Evolutionary conservation across 2,888 invertebrate genomes (phyloP), one percentile per base, ranked within the genome.

Genomic region (Cephalotes varians): DNA sequence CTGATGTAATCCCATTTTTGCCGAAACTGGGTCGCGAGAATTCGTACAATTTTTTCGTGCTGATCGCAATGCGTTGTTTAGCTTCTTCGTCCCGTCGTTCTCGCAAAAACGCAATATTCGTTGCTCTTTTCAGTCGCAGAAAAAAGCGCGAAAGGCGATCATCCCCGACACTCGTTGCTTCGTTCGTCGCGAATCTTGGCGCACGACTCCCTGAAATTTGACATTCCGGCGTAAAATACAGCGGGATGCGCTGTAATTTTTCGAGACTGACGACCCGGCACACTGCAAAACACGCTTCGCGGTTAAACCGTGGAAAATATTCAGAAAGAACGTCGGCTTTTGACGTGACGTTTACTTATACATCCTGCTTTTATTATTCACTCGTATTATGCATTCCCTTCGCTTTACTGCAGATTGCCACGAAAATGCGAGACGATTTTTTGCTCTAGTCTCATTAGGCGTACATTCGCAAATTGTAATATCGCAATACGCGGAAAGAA

Each of bases 311-410:
- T 44, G 67, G 44, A 69, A 79, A 79, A 56, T 69, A 79, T 69
- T 67, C 56, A 44, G 18, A 47, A 54, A 69, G 77, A 58, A 79
- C 21, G 56, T 18, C 18, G 44, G 54, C 67, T 65, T 54, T 77
- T 54, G 51, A 64, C 31, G 9, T 25, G 69, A 69, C 77, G 77
- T 79, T 54, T 56, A 79, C 34, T 47, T 47, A 18, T 58, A 31
- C 56, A 18, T 25, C 34, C 18, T 7, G 56, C 69, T 69, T 79
- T 79, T 58, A 56, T 69, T 79, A 79, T 79, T 67, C 77, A 34
- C 56, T 69, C 31, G n/a, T 67, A 69, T 79, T 58, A 69, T 79
- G 44, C 77, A 69, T 69, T 79, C 69, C 62, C 21, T 21, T 44
- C 56, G 77, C 77, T 58, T 34, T 31, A 56, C 56, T 21, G 69